These are phyloP conservation scores for Colletes collaris DNA, from an alignment of 2,888 invertebrate genomes.

Conservation along the genomic window DNA sequence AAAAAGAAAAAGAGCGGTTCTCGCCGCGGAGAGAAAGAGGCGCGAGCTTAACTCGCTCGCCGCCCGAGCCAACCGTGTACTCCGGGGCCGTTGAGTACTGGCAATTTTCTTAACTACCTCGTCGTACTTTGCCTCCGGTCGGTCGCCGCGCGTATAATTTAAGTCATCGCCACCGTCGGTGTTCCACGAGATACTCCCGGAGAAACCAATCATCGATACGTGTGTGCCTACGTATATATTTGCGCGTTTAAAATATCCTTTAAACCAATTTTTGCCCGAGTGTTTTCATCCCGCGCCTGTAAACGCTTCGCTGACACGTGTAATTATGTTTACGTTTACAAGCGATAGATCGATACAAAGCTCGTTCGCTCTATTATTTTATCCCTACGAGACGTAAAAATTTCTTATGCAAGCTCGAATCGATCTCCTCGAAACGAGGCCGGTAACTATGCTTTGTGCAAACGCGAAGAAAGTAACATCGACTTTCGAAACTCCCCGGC, in stretches of 20 bases:
- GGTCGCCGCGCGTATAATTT: constrained; percentile 60
- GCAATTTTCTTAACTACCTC: constrained; percentile 67
- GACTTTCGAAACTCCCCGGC: constrained; percentile 11
- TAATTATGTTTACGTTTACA: too few relatives aligned
- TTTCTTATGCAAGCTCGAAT: too few relatives aligned
- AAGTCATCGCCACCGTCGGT: constrained; percentile 54
- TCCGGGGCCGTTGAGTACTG: constrained; percentile 42
- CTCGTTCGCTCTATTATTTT: too few relatives aligned
- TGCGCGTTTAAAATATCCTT: not conserved
- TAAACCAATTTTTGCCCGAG: not conserved
- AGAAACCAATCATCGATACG: constrained; percentile 8
- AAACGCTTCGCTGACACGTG: too few relatives aligned
- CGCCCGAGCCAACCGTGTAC: constrained; percentile 34
- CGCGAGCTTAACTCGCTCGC: constrained; percentile 45
- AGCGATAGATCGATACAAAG: too few relatives aligned
- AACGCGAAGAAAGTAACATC: not conserved
- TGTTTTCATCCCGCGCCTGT: too few relatives aligned
- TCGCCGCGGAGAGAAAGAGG: constrained; percentile 41
- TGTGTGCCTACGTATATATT: not conserved
- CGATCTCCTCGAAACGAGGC: too few relatives aligned
- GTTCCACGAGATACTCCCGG: constrained; percentile 23
- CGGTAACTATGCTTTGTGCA: too few relatives aligned
- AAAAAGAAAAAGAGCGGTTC: constrained; percentile 16
- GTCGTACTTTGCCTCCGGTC: constrained; percentile 48
- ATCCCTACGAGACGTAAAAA: too few relatives aligned